A percentile compares a stretch with the other conserved stretches of the same genome.
phyloP scores from a whole-genome alignment of 2,888 invertebrate genomes.

The Lasioglossum leucozonium region DNA sequence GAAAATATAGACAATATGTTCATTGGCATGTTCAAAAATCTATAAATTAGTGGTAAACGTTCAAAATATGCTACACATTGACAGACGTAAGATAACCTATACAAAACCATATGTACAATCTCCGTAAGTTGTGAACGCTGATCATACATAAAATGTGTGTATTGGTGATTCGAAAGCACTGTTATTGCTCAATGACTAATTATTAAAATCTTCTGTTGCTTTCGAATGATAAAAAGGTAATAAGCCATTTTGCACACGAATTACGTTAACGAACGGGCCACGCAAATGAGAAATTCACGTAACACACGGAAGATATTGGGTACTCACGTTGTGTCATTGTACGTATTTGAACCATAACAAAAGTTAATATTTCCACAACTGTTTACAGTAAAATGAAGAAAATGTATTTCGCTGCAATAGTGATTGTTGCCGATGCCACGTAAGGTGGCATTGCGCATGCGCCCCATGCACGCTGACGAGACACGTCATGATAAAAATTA shows the following conservation, averaged over 20 bases:
- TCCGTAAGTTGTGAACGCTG: neutral
- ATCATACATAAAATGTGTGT: constrained; percentile 2
- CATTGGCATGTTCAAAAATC: neutral
- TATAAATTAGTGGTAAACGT: constrained; percentile 29
- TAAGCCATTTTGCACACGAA: constrained; percentile 71
- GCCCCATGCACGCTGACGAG: constrained; percentile 77
- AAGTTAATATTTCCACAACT: constrained; percentile 76
- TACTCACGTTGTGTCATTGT: constrained; percentile 78
- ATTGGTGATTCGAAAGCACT: neutral
- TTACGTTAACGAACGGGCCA: neutral
- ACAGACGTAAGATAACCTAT: constrained; percentile 62
- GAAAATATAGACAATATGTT: neutral
- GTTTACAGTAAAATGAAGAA: constrained; percentile 79
- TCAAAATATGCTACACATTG: constrained; percentile 61
- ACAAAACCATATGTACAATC: constrained; percentile 37
- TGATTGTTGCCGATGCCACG: constrained; percentile 86
- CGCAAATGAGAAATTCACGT: constrained; percentile 1
- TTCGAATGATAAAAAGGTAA: constrained; percentile 45
- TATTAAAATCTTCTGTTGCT: constrained; percentile 37
- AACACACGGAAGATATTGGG: constrained; percentile 8
- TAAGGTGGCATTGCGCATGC: constrained; percentile 87
- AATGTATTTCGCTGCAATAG: constrained; percentile 76
- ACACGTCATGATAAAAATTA: constrained; percentile 78
- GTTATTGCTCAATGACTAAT: neutral
- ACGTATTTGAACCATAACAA: constrained; percentile 80